phyloP scores from a whole-genome alignment of 1,140 invertebrate species.

The Pygmarrhopalites habei region DNA sequence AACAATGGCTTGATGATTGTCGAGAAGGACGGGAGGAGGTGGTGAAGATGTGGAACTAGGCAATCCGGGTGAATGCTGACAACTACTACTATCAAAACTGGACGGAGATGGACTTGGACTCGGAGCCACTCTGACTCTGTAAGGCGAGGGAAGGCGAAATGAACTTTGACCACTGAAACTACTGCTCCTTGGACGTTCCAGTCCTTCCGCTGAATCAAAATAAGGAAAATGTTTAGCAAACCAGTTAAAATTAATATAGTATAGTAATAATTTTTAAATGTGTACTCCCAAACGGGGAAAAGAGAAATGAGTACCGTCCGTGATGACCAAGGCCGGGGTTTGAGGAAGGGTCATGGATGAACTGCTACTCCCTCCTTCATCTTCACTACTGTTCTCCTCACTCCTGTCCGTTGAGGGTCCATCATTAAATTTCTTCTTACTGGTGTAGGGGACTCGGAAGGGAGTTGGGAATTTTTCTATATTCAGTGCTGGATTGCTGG shows the following conservation, averaged over 20 bases:
- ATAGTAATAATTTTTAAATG: too few relatives aligned
- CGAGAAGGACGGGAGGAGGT: too few relatives aligned
- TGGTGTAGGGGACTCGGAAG: neutral
- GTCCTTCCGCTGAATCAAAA: neutral
- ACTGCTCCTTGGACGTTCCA: constrained; percentile 1
- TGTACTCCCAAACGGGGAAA: too few relatives aligned
- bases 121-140: neutral
- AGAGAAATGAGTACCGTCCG: too few relatives aligned
- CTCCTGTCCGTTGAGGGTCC: too few relatives aligned
- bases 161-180: constrained; percentile 6
- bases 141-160: neutral
- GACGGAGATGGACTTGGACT: neutral
- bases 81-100: neutral
- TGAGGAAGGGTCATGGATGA: constrained; percentile 4
- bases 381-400: neutral
- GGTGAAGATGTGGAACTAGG: neutral
- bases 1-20: too few relatives aligned
- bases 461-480: neutral
- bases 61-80: neutral
- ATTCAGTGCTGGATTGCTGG: constrained; percentile 7
- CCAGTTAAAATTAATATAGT: too few relatives aligned
- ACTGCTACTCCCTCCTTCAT: neutral
- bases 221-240: too few relatives aligned
- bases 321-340: neutral
- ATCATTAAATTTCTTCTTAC: neutral